Conservation (phyloP, 64 coral and sea anemone species). For the Montipora efflorescens region DNA sequence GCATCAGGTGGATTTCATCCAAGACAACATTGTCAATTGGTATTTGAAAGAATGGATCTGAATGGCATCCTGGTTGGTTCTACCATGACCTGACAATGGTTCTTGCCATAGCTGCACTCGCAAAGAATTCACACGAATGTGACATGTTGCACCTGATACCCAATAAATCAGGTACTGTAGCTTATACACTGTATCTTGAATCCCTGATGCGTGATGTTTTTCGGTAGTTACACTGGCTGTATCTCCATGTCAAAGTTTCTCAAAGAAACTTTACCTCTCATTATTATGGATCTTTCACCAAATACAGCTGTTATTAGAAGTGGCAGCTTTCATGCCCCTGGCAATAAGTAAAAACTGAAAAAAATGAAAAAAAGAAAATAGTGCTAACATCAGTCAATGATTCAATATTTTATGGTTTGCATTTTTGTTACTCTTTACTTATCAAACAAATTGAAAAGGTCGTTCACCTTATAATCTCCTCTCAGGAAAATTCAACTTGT, state of each 20-base stretch:
- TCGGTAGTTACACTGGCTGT: too few species aligned
- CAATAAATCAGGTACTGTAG: too few species aligned
- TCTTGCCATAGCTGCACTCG: too few species aligned
- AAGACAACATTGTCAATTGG: too few species aligned
- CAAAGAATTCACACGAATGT: too few species aligned
- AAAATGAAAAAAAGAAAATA: conserved; percentile 17
- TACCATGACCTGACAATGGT: too few species aligned
- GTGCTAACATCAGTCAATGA: not conserved
- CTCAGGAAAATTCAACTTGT: conserved; percentile 65
- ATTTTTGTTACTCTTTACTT: not conserved
- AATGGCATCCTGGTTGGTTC: too few species aligned
- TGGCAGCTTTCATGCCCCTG: conserved; percentile 73
- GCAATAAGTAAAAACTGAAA: conserved; percentile 63
- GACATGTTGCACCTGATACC: too few species aligned
- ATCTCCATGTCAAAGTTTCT: not conserved
- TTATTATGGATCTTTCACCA: conserved; percentile 67
- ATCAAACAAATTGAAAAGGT: not conserved
- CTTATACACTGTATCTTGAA: too few species aligned
- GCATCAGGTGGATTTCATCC: too few species aligned
- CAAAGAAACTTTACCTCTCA: conserved; percentile 43
- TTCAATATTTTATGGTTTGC: not conserved
- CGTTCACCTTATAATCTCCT: conserved; percentile 78
- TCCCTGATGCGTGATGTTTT: too few species aligned
- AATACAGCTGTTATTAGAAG: conserved; percentile 44
- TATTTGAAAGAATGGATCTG: too few species aligned